Evolutionary conservation across 2,888 invertebrate genomes (phyloP), one percentile per base, ranked within the genome.

Genomic region (Beris morrisii): DNA sequence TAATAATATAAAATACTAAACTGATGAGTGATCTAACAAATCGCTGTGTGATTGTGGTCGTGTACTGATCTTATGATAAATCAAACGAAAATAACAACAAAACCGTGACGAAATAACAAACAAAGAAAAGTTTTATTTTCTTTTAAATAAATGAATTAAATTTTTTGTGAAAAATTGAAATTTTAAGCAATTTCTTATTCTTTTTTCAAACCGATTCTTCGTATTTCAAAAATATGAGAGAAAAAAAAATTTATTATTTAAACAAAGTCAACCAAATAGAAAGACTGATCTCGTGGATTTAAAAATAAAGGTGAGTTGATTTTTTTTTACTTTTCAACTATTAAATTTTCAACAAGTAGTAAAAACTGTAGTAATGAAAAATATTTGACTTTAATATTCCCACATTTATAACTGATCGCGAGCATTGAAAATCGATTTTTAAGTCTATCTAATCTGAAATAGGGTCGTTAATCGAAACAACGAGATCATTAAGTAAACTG

Each of bases 271-370:
- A 69, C 67, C 69, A 69, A 69, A 69, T 58, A 59, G 69, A 64
- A 74, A 74, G 74, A 74, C 74, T 74, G 74, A 74, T 74, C 73
- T 74, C 73, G 72, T 72, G 65, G 69, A 72, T 70, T 70, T 53
- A 68, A 58, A 32, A 22, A 22, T 22, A 22, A 22, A 38, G 65
- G 65, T 65, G 43, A 65, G 65, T 65, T 22, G 7, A 13, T 43
- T 53, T 53, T 12, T 15, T 48, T 4, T 48, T 48, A 15, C 12
- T 6, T 6, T 48, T 12, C 1, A 7, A 38, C 38, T 38, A 22
- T 22, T 22, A 22, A 22, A 22, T 22, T 22, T 1, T 22, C 22
- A 22, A 22, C 2, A 22, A 22, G 22, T 22, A 22, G 22, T 22
- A 22, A 22, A 22, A 22, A 22, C 3, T 2, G 22, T 22, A 22